Percentiles rank a stretch among this genome's conserved stretches.
These are phyloP conservation scores for Sesamia inferens DNA, from an alignment of 2,888 invertebrate species.

Conservation along the genomic window DNA sequence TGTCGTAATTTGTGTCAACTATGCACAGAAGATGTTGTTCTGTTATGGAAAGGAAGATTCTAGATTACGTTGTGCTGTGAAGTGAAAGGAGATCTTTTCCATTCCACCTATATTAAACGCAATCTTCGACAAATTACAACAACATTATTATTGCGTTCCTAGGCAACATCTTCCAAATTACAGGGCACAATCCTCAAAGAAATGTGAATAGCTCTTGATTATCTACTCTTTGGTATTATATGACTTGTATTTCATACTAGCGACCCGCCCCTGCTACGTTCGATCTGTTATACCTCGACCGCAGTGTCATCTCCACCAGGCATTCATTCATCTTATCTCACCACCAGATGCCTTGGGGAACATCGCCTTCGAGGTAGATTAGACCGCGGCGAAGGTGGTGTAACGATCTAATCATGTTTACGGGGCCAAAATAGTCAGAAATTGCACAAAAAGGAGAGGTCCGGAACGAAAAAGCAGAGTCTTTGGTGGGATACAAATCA, in stretches of 20 bases:
- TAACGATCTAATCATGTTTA: neutral
- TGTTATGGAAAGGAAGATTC: constrained; percentile 8
- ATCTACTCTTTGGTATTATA: neutral
- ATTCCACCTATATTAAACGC: too few relatives aligned
- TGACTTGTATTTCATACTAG: neutral
- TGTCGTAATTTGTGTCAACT: neutral
- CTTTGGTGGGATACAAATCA: too few relatives aligned
- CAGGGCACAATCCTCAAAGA: neutral
- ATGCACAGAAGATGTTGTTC: neutral
- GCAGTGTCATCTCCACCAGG: neutral
- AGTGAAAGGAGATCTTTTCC: constrained; percentile 1
- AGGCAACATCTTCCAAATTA: constrained; percentile 11
- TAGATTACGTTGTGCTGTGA: constrained; percentile 8
- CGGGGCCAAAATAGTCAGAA: neutral
- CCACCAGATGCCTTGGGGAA: neutral
- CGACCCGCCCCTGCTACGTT: neutral
- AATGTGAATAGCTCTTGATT: constrained; percentile 27
- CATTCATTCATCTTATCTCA: neutral
- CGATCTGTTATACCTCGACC: neutral
- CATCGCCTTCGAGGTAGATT: neutral
- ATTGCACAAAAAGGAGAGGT: neutral
- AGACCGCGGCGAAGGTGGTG: neutral
- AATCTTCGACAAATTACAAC: neutral
- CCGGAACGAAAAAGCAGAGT: too few relatives aligned
- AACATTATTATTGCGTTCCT: neutral